Evolutionary conservation across 2,888 invertebrate genomes (phyloP).

Genomic region (Drosophila bunnanda): DNA sequence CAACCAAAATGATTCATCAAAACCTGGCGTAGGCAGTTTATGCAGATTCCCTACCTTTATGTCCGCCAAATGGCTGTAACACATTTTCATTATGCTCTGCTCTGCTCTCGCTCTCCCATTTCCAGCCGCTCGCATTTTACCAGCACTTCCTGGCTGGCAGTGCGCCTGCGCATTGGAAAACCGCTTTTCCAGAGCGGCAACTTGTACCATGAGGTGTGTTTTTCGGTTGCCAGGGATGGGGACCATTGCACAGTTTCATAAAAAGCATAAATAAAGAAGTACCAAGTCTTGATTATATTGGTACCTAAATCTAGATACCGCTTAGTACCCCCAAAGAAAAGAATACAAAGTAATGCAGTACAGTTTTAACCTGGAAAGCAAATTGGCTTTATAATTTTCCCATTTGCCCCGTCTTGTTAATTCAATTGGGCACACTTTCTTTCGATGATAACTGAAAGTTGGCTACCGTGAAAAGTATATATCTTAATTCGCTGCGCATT

Average conservation of each 20-base stretch:
- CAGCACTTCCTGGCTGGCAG: conserved; percentile 14
- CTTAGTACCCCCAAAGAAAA: background rate
- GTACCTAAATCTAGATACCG: no score
- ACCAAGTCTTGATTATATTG: no score
- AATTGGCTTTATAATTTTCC: background rate
- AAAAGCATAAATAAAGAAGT: background rate
- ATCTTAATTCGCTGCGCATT: conserved; percentile 20
- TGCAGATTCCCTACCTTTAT: conserved; percentile 42
- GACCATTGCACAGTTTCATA: background rate
- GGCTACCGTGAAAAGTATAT: conserved; percentile 11
- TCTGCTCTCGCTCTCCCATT: conserved; percentile 9
- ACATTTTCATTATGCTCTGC: conserved; percentile 43
- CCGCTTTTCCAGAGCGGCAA: conserved; percentile 9
- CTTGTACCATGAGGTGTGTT: conserved; percentile 22
- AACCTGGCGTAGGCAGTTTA: conserved; percentile 37
- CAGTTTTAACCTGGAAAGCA: conserved; percentile 2
- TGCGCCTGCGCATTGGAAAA: conserved; percentile 60
- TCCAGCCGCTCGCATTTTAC: background rate
- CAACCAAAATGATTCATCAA: conserved; percentile 65
- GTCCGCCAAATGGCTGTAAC: conserved; percentile 37
- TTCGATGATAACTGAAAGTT: conserved; percentile 21
- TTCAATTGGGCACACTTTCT: conserved; percentile 46
- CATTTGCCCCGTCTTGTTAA: conserved; percentile 24
- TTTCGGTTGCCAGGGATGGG: conserved; percentile 17
- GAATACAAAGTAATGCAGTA: background rate